phyloP scores from a whole-genome alignment of 1,140 invertebrate genomes.

The Caenorhabditis inopinata region DNA sequence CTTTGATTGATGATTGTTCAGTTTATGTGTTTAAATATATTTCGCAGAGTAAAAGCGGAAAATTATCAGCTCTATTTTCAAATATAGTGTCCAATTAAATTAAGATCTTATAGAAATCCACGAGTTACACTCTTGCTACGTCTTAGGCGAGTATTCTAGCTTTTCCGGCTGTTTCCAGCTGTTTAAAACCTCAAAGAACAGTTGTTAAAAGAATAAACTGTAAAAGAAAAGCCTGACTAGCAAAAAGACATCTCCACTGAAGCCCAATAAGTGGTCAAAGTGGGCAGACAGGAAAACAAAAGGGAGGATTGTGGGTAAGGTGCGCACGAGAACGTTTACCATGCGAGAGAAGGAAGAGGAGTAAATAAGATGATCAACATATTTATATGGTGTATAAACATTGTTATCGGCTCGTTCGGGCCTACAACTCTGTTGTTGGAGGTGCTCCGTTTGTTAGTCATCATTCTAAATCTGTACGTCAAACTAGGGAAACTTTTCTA shows the following conservation, averaged over 20 bases:
- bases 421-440: not conserved
- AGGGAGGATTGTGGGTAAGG: not conserved
- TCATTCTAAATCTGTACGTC: not conserved
- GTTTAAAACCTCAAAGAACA: too few species aligned
- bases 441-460: constrained; percentile 8
- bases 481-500: not conserved
- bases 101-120: too few species aligned
- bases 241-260: not conserved
- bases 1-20: too few species aligned
- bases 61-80: too few species aligned
- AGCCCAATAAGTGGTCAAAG: not conserved
- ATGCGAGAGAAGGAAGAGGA: not conserved
- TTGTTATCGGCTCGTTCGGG: constrained; percentile 27
- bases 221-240: not conserved
- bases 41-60: too few species aligned
- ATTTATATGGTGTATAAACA: constrained; percentile 25
- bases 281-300: not conserved
- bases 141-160: too few species aligned
- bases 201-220: not conserved
- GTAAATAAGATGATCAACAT: constrained; percentile 15
- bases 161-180: too few species aligned
- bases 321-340: not conserved
- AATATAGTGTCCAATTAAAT: too few species aligned
- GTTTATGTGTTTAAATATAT: too few species aligned
- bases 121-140: too few species aligned